Evolutionary conservation across 2,797 vertebrate species (phyloP).

Genomic region (Sebastes matsubarae): DNA sequence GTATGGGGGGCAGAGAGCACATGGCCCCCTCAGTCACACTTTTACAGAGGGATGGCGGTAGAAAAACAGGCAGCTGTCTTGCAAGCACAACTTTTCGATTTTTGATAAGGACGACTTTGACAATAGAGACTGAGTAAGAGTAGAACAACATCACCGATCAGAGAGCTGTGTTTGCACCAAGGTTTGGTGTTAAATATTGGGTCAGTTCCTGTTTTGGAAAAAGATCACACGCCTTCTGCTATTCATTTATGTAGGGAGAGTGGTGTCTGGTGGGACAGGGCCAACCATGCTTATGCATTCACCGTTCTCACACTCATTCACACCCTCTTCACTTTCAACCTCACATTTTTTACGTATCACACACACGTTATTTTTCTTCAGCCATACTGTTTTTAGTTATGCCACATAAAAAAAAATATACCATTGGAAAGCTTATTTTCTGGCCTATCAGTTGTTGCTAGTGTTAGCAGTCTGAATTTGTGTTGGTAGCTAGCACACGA

Average conservation of each 20-base stretch:
- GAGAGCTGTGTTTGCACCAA: background rate
- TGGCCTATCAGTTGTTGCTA: too few relatives aligned
- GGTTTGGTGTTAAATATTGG: background rate
- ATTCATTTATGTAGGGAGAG: background rate
- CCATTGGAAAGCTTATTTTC: too few relatives aligned
- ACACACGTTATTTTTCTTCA: too few relatives aligned
- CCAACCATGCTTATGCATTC: too few relatives aligned
- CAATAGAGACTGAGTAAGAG: background rate
- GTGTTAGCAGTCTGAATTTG: too few relatives aligned
- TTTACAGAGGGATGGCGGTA: conserved; percentile 27
- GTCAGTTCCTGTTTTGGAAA: background rate
- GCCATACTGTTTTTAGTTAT: too few relatives aligned
- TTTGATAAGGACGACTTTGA: background rate
- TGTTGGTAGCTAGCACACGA: too few relatives aligned
- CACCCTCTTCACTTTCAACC: too few relatives aligned
- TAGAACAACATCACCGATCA: background rate
- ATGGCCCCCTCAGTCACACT: conserved; percentile 71
- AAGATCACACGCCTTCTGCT: background rate
- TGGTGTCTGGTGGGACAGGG: too few relatives aligned
- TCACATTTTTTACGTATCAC: too few relatives aligned
- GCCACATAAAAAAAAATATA: too few relatives aligned
- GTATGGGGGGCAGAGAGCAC: conserved; percentile 43
- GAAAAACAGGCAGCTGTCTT: conserved; percentile 29
- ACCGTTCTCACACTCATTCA: too few relatives aligned
- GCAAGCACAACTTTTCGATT: conserved; percentile 9